Evolutionary conservation across 2,888 invertebrate genomes (phyloP).

Genomic region (Brenthis ino): DNA sequence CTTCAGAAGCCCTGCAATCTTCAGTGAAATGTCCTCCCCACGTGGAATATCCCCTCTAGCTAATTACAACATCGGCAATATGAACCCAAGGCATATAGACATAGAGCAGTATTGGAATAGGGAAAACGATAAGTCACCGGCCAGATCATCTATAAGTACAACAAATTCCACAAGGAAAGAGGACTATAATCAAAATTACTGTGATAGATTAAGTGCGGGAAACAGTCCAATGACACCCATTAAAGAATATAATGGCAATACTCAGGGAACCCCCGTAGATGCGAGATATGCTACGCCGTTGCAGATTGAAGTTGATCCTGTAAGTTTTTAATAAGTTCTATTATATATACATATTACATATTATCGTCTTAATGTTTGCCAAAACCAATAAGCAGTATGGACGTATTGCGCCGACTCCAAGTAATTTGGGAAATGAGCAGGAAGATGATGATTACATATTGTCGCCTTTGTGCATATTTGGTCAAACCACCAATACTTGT

Average conservation of each 20-base stretch:
- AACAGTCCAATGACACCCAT: constrained; percentile 66
- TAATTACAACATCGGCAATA: constrained; percentile 78
- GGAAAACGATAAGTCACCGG: constrained; percentile 65
- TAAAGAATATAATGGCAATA: constrained; percentile 69
- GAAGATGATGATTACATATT: too few species aligned
- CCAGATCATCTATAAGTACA: constrained; percentile 61
- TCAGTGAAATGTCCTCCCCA: constrained; percentile 74
- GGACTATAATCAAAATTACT: constrained; percentile 73
- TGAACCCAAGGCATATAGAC: constrained; percentile 77
- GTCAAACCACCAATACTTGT: too few species aligned
- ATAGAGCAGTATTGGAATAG: constrained; percentile 71
- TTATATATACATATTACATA: not conserved
- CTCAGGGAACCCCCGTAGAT: constrained; percentile 56
- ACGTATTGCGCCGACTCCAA: too few species aligned
- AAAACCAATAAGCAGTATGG: too few species aligned
- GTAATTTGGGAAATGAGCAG: too few species aligned
- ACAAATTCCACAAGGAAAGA: constrained; percentile 65
- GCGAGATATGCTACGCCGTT: constrained; percentile 79
- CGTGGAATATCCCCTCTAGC: constrained; percentile 71
- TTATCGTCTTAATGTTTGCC: too few species aligned
- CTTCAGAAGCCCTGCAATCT: constrained; percentile 67
- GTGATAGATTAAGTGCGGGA: constrained; percentile 63
- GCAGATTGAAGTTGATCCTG: constrained; percentile 86
- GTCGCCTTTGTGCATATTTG: too few species aligned
- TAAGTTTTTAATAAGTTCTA: constrained; percentile 63